Evolutionary conservation across 2,888 invertebrate genomes (phyloP), one percentile per base, ranked within the genome.

Genomic region (Gnatocerus cornutus): DNA sequence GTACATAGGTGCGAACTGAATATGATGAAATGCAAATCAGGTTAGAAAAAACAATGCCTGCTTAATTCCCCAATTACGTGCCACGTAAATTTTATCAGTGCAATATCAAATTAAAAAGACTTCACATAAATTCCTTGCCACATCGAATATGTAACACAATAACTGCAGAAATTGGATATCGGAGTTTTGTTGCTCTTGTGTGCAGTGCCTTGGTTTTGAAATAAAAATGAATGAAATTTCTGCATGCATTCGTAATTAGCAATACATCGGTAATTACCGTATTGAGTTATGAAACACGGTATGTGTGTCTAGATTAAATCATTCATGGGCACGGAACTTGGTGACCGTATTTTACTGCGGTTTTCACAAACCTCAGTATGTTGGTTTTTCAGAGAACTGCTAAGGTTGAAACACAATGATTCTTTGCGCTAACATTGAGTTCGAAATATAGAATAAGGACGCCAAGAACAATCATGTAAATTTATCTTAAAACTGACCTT

Each of bases 371-470:
- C 62, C 43, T 41, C 63, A 33, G 13, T 10, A 21, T 41, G 45
- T 10, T 12, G 14, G 13, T 65, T 56, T 56, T 48, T 43, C 37
- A 37, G n/a, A 8, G 16, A 46, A 50, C 29, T 41, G 21, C 37
- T 52, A 52, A 62, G 62, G 50, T 62, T 62, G 53, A 16, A 29
- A 45, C 21, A 52, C 33, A 43, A 66, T 43, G 16, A 55, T 43
- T 65, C 27, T 59, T 66, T 48, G 14, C 55, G 43, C 21, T 68
- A 63, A 68, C 63, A 63, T 68, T 68, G 68, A 63, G 63, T 63
- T 55, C 41, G 56, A 63, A 56, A 68, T 56, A 63, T 68, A 48
- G 68, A 68, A 56, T 68, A 68, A 68, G 68, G 68, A 68, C 68
- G 46, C 37, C 50, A 7, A 43, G 37, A 56, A 65, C 50, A 65